These are phyloP conservation scores for Meloe dianella DNA, from an alignment of 2,888 invertebrate species.

Conservation along the genomic window DNA sequence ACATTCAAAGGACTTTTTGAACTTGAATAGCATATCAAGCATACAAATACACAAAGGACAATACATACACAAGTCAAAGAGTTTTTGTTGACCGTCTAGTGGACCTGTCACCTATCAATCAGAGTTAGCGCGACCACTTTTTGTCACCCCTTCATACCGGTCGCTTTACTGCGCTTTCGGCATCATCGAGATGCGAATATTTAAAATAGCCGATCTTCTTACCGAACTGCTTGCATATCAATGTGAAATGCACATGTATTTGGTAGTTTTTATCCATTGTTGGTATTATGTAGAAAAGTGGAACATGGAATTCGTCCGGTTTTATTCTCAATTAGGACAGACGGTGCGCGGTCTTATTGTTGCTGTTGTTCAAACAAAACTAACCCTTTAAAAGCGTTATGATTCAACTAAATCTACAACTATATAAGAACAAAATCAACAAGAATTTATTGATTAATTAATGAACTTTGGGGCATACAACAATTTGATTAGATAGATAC, in stretches of 20 bases:
- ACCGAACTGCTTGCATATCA: constrained; percentile 49
- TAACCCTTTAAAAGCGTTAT: neutral
- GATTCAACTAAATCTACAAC: neutral
- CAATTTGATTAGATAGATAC: too few relatives aligned
- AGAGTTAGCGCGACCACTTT: constrained; percentile 60
- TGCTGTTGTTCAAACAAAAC: neutral
- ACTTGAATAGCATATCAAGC: constrained; percentile 1
- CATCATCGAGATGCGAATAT: constrained; percentile 53
- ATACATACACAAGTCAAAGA: constrained; percentile 20
- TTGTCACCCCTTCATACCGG: constrained; percentile 60
- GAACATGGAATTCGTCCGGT: constrained; percentile 7
- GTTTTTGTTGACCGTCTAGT: constrained; percentile 58
- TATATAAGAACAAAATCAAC: too few relatives aligned
- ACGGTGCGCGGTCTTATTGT: neutral
- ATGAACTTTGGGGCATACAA: too few relatives aligned
- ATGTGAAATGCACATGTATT: constrained; percentile 37
- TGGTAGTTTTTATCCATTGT: constrained; percentile 5
- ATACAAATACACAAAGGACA: constrained; percentile 23
- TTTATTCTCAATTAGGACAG: constrained; percentile 1
- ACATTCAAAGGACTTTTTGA: constrained; percentile 6
- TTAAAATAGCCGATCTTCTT: constrained; percentile 55
- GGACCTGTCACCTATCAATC: constrained; percentile 61
- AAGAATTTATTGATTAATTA: too few relatives aligned
- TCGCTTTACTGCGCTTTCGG: constrained; percentile 51
- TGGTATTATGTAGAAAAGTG: constrained; percentile 4